Base-by-base conservation (phyloP, 2,113 vertebrate species). In the Malurus elegans region DNA sequence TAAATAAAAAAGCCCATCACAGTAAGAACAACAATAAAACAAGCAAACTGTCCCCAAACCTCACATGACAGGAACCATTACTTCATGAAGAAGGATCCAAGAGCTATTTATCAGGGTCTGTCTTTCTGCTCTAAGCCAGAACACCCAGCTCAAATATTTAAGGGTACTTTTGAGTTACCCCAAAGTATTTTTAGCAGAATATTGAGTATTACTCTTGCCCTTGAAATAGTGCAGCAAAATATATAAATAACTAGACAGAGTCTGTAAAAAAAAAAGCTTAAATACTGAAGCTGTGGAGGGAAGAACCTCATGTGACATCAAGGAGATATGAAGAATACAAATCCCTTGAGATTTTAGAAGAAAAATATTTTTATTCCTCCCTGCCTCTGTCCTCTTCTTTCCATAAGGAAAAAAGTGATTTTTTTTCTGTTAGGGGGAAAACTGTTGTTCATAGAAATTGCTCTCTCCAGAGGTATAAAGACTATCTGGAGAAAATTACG, bases 331-430 rank as follows among this genome's bases (percentile, higher is more conserved):
- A 83, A 56, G n/a, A 23, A 44, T 50, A 45, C 3, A 10, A 56
- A 9, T 89, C 13, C 21, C 31, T 67, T 36, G 19, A 80, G 54
- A 73, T 53, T 80, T 54, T 38, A 62, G 24, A 75, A 50, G 12
- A 45, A 61, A 51, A 60, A 7, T 24, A 28, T 71, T 86, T 88
- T 69, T 17, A n/a, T 57, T 82, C 14, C 8, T 90, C 12, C 45
- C 7, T 50, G 10, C 4, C 3, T 24, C 11, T 9, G 53, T 4
- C 0, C 1, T 76, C 25, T 66, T 16, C 29, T 47, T 79, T 74
- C 53, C 26, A 50, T 20, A 36, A 60, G 1, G 3, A 90, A 87
- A 67, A 20, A 78, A 38, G 17, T 18, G 6, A 40, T 9, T 78
- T 69, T 15, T 79, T 12, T 94, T 80, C 40, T 83, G 3, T 62